Conservation (phyloP, 1,140 invertebrate species). For the Drosophila mayri region DNA sequence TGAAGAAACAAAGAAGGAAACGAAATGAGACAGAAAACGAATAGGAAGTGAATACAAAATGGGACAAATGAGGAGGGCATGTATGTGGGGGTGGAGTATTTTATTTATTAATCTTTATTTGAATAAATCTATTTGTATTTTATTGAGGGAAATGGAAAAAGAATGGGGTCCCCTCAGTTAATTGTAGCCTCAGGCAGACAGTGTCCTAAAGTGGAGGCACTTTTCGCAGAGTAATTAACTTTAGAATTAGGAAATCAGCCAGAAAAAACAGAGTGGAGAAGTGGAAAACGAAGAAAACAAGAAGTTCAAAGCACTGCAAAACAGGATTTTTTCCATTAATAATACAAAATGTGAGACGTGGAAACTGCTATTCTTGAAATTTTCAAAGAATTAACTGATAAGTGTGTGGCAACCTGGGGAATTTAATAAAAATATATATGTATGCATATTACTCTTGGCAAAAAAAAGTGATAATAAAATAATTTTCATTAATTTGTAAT, state of each 20-base stretch:
- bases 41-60: conserved; percentile 16
- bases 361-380: neutral
- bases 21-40: conserved; percentile 13
- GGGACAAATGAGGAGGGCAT: neutral
- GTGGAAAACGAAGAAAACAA: conserved; percentile 11
- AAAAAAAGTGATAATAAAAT: conserved; percentile 3
- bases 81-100: neutral
- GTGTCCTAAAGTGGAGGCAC: conserved; percentile 15
- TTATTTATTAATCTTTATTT: conserved; percentile 2
- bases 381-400: neutral
- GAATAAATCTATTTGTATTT: neutral
- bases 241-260: conserved; percentile 4
- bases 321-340: conserved; percentile 5
- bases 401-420: neutral
- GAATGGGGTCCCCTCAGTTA: conserved; percentile 19
- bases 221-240: conserved; percentile 32
- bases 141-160: neutral
- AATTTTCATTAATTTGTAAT: conserved; percentile 1
- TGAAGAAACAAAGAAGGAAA: conserved; percentile 4
- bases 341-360: conserved; percentile 1
- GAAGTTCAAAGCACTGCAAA: conserved; percentile 24
- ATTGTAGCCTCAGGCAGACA: conserved; percentile 14
- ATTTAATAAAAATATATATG: neutral
- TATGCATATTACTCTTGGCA: neutral
- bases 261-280: neutral